phyloP scores from a whole-genome alignment of 2,113 vertebrate species.

The Megaceryle torquata region DNA sequence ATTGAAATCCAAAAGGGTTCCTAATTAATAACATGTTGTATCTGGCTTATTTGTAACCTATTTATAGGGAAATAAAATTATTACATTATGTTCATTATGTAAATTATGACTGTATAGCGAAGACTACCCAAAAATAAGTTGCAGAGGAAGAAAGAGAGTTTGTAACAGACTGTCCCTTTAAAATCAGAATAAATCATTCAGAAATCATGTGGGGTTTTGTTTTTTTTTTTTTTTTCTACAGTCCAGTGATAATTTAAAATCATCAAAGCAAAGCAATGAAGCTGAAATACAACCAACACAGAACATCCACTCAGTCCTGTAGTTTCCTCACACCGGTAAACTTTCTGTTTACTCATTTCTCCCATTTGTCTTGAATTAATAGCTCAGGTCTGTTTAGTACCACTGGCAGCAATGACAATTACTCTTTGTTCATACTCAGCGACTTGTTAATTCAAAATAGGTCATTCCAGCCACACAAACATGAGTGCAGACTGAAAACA shows the following conservation, averaged over 20 bases:
- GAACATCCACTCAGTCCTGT: neutral
- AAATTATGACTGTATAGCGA: neutral
- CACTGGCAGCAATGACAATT: conserved; percentile 44
- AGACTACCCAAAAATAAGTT: neutral
- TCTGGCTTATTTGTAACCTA: neutral
- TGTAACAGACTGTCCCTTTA: neutral
- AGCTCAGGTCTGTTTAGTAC: conserved; percentile 48
- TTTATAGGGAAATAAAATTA: neutral
- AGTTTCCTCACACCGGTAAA: conserved; percentile 27
- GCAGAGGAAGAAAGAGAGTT: neutral
- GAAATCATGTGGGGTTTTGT: neutral
- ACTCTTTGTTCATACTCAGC: conserved; percentile 7
- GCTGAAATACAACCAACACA: neutral
- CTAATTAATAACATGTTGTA: neutral
- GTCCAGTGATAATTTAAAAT: conserved; percentile 14
- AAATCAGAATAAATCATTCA: neutral
- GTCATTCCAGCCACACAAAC: conserved; percentile 17
- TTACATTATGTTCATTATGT: neutral
- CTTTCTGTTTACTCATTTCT: conserved; percentile 59
- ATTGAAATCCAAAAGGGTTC: neutral
- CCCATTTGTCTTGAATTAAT: conserved; percentile 50
- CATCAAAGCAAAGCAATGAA: conserved; percentile 48
- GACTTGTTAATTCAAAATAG: conserved; percentile 46
- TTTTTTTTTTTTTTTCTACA: neutral
- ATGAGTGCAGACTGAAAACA: conserved; percentile 28